phyloP scores from a whole-genome alignment of 2,113 vertebrate genomes.

The Pteropus alecto region DNA sequence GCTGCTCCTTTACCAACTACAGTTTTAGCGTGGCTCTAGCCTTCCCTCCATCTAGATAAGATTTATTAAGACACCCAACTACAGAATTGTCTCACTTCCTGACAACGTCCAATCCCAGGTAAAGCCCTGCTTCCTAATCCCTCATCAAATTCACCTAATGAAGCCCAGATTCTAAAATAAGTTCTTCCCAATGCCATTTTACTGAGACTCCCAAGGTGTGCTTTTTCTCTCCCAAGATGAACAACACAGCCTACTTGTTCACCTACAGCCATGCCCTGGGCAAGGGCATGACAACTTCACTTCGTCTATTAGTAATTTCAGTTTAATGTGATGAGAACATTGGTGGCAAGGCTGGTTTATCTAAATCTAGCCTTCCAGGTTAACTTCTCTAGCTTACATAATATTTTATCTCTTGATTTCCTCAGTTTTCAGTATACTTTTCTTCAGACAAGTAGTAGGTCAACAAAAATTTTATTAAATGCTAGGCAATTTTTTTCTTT shows the following conservation, averaged over 20 bases:
- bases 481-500: background rate
- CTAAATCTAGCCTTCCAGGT: background rate
- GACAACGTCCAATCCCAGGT: background rate
- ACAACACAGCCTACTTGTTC: accelerated
- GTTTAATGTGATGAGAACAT: background rate
- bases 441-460: background rate
- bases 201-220: accelerated
- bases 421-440: background rate
- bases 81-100: background rate
- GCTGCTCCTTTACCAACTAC: background rate
- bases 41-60: background rate
- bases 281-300: background rate
- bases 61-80: background rate
- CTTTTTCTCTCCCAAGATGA: background rate
- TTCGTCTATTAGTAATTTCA: background rate
- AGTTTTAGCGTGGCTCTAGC: background rate
- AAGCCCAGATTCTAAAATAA: background rate
- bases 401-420: background rate
- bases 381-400: background rate
- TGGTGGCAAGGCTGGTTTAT: background rate
- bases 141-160: background rate
- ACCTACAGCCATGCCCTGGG: background rate
- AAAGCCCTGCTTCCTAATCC: background rate
- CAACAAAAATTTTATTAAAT: background rate
- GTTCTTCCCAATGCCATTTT: background rate